Evolutionary conservation across 2,797 vertebrate genomes (phyloP), one percentile per base, ranked within the genome.

Genomic region (Anabacerthia variegaticeps): DNA sequence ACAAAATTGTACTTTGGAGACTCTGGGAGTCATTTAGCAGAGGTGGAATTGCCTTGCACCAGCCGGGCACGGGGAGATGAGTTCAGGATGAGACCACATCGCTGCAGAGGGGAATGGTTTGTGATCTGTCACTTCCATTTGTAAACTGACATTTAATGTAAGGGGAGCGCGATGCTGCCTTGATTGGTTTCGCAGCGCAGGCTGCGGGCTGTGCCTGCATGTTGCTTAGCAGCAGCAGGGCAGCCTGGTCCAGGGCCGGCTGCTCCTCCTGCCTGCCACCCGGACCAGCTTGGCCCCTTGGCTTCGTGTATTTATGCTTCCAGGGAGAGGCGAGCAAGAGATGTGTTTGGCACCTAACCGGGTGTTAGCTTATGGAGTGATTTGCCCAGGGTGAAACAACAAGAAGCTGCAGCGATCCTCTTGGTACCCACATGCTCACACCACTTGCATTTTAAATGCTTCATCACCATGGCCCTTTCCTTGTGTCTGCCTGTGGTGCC

Each of bases 1-100:
- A 82, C 80, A 97, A 89, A 94, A 97, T 84, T 75, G 93, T 83
- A 82, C 97, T 96, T 97, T 48, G 82, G 97, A 97, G 97, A 88
- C 96, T 69, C 56, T 61, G 83, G 81, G 83, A 97, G 93, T 71
- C 94, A 85, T 97, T 96, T 95, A 94, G 85, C 80, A 79, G 96
- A 94, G 94, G 85, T 90, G 91, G 81, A 75, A 37, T 54, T 41
- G 5, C 71, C 76, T 59, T 32, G 83, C 77, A 24, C 2, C 3
- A 77, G 85, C 43, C 0, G 0, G 74, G 68, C n/a, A 9, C 30
- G 4, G 92, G 66, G 32, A 52, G 85, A 48, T 34, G 71, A 68
- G 56, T 21, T 94, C 48, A 61, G 78, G 51, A 55, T 61, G 74
- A 92, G 52, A 34, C 88, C 76, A 7, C 43, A 3, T 41, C 2